Conservation (phyloP, 2,797 vertebrate genomes). For the Molossus molossus region DNA sequence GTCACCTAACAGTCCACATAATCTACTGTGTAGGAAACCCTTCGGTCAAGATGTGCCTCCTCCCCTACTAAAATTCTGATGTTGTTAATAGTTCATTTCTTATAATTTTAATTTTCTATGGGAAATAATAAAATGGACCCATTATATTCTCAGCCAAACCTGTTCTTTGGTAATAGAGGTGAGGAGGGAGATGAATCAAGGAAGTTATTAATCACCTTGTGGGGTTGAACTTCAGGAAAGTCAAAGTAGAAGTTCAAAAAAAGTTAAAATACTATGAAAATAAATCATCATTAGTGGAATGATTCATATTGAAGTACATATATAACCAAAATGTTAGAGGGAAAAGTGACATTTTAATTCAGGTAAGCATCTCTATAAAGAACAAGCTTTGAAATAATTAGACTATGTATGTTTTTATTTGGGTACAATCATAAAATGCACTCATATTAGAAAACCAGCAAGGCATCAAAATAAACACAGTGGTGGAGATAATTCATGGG, state of each 20-base stretch:
- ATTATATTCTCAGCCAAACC: background rate
- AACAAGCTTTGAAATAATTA: background rate
- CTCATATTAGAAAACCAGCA: background rate
- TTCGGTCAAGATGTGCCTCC: background rate
- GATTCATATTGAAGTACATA: background rate
- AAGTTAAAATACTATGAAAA: background rate
- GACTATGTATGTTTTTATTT: slow-evolving; percentile 17
- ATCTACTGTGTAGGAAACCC: background rate
- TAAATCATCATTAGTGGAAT: slow-evolving; percentile 14
- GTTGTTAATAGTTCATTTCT: background rate
- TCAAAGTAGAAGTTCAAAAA: background rate
- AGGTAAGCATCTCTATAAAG: background rate
- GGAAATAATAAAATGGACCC: background rate
- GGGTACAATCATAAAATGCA: background rate
- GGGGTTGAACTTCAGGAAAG: slow-evolving; percentile 18
- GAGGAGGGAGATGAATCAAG: background rate
- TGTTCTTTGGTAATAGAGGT: background rate
- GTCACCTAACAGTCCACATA: background rate
- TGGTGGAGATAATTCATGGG: background rate
- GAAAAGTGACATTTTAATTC: background rate
- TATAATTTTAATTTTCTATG: slow-evolving; percentile 10
- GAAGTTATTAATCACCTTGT: background rate
- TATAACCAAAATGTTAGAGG: background rate
- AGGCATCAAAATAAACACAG: background rate
- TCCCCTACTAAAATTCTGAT: background rate